These are phyloP conservation scores for Cryptoblepharus egeriae DNA, from an alignment of 2,797 vertebrate species.

Conservation along the genomic window DNA sequence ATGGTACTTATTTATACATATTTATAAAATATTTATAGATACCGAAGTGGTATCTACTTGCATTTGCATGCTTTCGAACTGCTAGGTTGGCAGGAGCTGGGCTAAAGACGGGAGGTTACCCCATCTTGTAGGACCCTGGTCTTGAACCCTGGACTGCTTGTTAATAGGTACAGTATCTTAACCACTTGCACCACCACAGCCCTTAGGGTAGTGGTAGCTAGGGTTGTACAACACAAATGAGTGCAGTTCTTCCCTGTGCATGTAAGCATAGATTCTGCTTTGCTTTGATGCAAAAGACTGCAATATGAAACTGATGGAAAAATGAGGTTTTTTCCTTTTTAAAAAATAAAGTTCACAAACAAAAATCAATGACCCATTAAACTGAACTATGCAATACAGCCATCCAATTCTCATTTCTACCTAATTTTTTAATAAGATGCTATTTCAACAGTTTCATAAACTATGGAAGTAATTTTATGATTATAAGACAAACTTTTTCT, in stretches of 20 bases:
- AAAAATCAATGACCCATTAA: constrained; percentile 22
- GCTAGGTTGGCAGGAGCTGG: too few relatives aligned
- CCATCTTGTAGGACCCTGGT: too few relatives aligned
- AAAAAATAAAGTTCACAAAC: not conserved
- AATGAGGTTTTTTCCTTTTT: constrained; percentile 10
- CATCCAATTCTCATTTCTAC: constrained; percentile 27
- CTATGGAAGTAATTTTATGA: constrained; percentile 8
- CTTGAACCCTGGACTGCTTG: too few relatives aligned
- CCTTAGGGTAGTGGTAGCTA: too few relatives aligned
- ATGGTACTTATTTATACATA: too few relatives aligned
- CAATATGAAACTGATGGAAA: not conserved
- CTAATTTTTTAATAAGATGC: constrained; percentile 6
- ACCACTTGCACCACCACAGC: too few relatives aligned
- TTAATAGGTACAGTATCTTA: too few relatives aligned
- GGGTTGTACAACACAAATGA: not conserved
- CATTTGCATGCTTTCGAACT: too few relatives aligned
- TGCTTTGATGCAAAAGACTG: not conserved
- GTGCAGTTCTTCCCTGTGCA: too few relatives aligned
- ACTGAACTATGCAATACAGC: not conserved
- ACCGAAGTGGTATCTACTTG: too few relatives aligned
- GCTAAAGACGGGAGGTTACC: too few relatives aligned
- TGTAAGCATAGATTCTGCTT: not conserved
- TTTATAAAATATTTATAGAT: too few relatives aligned
- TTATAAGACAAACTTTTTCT: constrained; percentile 24
- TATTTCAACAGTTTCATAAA: constrained; percentile 25